A percentile compares a stretch with the other conserved stretches of the same genome.
phyloP scores from a whole-genome alignment of 2,888 invertebrate genomes.

The Sphaerophoria taeniata region DNA sequence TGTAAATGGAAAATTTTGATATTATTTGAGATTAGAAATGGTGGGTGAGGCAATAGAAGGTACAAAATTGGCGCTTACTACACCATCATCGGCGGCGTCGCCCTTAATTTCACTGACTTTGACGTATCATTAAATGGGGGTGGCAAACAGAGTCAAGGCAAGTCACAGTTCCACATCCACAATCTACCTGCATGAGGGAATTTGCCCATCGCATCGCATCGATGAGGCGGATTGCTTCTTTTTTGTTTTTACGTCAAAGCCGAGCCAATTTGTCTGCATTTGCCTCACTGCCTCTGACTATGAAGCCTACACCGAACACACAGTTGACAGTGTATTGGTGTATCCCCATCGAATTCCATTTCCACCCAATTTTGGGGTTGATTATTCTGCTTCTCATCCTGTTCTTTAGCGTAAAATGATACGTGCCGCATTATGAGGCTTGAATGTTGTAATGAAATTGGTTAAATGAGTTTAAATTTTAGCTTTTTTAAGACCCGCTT shows the following conservation, averaged over 20 bases:
- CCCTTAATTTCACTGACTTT: constrained; percentile 52
- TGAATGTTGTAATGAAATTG: constrained; percentile 52
- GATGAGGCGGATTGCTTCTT: constrained; percentile 33
- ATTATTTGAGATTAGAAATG: neutral
- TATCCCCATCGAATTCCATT: neutral
- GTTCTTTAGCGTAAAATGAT: neutral
- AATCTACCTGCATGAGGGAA: constrained; percentile 22
- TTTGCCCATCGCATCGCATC: constrained; percentile 3
- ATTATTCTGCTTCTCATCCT: neutral
- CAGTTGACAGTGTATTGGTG: constrained; percentile 1
- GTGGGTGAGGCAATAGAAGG: neutral
- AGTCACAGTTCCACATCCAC: constrained; percentile 21
- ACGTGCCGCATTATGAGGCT: constrained; percentile 36
- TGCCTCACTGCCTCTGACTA: constrained; percentile 5
- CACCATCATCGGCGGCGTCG: neutral
- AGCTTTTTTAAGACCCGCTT: neutral
- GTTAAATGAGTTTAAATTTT: constrained; percentile 35
- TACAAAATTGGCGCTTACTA: constrained; percentile 23
- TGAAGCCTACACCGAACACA: neutral
- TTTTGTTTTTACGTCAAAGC: constrained; percentile 48
- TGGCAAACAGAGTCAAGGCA: constrained; percentile 13
- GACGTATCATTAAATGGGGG: constrained; percentile 49
- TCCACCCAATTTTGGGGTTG: neutral
- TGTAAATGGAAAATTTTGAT: constrained; percentile 46
- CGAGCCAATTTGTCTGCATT: constrained; percentile 42